Evolutionary conservation across 2,113 vertebrate species (phyloP).

Genomic region (Myrmophylax atrothorax): DNA sequence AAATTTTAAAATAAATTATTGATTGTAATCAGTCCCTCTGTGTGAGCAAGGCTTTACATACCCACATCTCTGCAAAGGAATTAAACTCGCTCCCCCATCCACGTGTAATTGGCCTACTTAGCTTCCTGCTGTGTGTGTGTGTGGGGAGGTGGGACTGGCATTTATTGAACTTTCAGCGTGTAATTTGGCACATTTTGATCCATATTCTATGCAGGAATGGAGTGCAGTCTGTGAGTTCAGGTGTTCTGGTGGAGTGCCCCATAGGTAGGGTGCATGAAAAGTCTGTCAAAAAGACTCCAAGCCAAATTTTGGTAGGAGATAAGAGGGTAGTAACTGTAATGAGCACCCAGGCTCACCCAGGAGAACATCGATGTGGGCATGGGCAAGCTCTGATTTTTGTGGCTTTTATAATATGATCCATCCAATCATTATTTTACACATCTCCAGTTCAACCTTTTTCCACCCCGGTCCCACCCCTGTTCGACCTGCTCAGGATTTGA

Average conservation of each 20-base stretch:
- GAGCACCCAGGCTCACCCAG: too few relatives aligned
- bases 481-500: too few relatives aligned
- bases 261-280: background rate
- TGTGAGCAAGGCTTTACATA: background rate
- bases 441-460: too few relatives aligned
- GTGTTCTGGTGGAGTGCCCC: background rate
- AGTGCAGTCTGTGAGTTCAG: background rate
- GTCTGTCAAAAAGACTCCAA: too few relatives aligned
- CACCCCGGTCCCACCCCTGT: too few relatives aligned
- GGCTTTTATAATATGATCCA: too few relatives aligned
- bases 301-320: too few relatives aligned
- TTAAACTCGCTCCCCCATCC: background rate
- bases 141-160: background rate
- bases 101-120: constrained; percentile 1
- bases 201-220: background rate
- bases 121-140: background rate
- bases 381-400: too few relatives aligned
- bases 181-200: background rate
- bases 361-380: too few relatives aligned
- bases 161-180: background rate
- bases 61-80: background rate
- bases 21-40: background rate
- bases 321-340: too few relatives aligned
- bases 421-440: too few relatives aligned
- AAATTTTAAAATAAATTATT: background rate